Evolutionary conservation across 2,797 vertebrate species (phyloP), one percentile per base, ranked within the genome.

Genomic region (Gymnopithys bicolor): DNA sequence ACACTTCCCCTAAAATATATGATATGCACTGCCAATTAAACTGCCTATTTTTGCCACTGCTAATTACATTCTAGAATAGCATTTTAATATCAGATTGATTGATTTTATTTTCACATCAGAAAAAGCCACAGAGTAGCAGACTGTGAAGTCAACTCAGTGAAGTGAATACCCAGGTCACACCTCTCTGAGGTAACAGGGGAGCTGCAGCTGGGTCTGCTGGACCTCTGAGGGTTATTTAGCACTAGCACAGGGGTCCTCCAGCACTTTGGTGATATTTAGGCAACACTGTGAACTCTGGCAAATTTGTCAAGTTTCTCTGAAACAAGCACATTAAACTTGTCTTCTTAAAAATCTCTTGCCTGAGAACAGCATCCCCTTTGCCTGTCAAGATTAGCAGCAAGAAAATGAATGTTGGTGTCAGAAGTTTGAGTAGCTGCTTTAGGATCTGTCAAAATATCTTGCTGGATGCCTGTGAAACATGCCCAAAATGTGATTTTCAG

Each of bases 361-460:
- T 84, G 70, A 74, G 60, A 95, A 87, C 48, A 94, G 76, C 76
- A 91, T 37, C 19, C 70, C 85, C 79, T 79, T 51, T 79, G 59
- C 87, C 77, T 96, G 91, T 86, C 91, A 94, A 95, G 92, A 93
- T 87, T 80, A 84, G 81, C 71, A 64, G 52, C 37, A 76, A 90
- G 83, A 68, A 60, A 41, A 35, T n/a, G 86, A 90, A 74, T 24
- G 67, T 18, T 90, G 78, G 68, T 92, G 90, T 71, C 90, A 96
- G 63, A 96, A 96, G 59, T 96, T 91, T 90, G 85, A 93, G 94
- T 48, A 86, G 80, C 49, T 94, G 70, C 74, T 79, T 67, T 48
- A 90, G 63, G 56, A 93, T 64, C 83, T 97, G 95, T 91, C 95
- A 96, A 92, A 94, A 87, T 81, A 91, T 64, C 94, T 79, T 60